phyloP scores from a whole-genome alignment of 2,888 invertebrate genomes.

The Rhingia campestris region DNA sequence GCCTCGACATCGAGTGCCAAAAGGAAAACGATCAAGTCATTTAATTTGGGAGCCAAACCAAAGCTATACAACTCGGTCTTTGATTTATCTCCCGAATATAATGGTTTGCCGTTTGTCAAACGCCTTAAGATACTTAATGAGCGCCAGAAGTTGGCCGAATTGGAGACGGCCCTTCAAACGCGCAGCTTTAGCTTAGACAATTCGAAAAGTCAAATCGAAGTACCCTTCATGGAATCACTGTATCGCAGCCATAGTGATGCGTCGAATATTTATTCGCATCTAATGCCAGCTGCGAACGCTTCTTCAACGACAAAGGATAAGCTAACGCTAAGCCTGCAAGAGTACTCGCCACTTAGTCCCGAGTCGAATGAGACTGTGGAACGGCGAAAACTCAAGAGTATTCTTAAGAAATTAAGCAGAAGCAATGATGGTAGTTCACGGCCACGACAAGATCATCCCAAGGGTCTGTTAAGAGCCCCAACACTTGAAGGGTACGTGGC shows the following conservation, averaged over 20 bases:
- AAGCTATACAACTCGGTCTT: conserved; percentile 93
- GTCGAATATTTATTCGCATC: conserved; percentile 85
- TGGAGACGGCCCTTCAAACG: conserved; percentile 89
- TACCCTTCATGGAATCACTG: conserved; percentile 84
- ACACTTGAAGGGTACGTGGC: conserved; percentile 95
- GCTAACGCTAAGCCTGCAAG: conserved; percentile 74
- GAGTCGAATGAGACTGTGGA: conserved; percentile 93
- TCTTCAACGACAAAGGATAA: conserved; percentile 78
- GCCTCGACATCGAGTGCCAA: conserved; percentile 29
- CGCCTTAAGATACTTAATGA: conserved; percentile 94
- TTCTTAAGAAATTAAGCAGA: conserved; percentile 91
- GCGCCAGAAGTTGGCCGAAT: conserved; percentile 91
- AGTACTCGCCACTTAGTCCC: conserved; percentile 84
- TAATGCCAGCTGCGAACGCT: conserved; percentile 80
- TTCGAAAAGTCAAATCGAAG: conserved; percentile 86
- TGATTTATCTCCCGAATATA: conserved; percentile 93
- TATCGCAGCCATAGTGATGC: conserved; percentile 92
- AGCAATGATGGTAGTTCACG: conserved; percentile 80
- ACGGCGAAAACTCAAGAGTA: conserved; percentile 91
- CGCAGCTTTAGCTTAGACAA: conserved; percentile 92
- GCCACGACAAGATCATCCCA: conserved; percentile 84
- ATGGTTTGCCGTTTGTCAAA: conserved; percentile 93
- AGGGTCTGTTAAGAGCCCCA: conserved; percentile 90
- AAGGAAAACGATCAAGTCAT: conserved; percentile 60
- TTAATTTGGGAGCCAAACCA: conserved; percentile 71